Percentiles rank a stretch among this genome's conserved stretches.
These are phyloP conservation scores for Amazona ochrocephala DNA, from an alignment of 2,797 vertebrate genomes.

Conservation along the genomic window DNA sequence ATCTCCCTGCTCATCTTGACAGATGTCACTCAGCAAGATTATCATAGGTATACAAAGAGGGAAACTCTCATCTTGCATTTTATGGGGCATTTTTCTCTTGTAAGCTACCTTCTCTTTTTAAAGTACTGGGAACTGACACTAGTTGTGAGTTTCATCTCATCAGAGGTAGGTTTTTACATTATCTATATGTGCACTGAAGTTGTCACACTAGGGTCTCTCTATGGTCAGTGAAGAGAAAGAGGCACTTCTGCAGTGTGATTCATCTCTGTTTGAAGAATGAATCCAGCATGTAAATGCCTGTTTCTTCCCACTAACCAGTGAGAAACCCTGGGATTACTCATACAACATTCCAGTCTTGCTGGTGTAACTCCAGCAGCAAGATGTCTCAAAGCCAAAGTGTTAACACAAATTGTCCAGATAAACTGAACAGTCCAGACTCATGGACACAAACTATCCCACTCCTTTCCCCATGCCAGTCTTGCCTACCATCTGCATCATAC, in stretches of 20 bases:
- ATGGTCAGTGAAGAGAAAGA: background rate
- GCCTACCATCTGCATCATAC: background rate
- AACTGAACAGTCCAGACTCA: background rate
- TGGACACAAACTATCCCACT: background rate
- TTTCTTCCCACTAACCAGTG: background rate
- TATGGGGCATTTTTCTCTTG: background rate
- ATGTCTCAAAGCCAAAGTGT: background rate
- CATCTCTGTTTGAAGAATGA: background rate
- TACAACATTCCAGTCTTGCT: background rate
- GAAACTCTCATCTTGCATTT: background rate
- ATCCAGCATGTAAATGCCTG: background rate
- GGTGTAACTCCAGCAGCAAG: background rate
- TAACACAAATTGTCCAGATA: background rate
- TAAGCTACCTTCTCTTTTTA: background rate
- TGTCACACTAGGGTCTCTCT: background rate
- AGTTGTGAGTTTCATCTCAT: background rate
- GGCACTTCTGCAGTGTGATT: background rate
- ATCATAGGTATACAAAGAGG: background rate
- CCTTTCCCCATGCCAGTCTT: background rate
- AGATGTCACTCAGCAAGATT: background rate
- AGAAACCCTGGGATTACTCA: background rate
- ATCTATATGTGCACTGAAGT: background rate
- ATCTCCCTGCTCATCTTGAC: background rate
- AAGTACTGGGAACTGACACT: background rate
- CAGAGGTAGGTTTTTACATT: background rate